phyloP scores from a whole-genome alignment of 2,797 vertebrate genomes.

The Hypotaenidia okinawae region DNA sequence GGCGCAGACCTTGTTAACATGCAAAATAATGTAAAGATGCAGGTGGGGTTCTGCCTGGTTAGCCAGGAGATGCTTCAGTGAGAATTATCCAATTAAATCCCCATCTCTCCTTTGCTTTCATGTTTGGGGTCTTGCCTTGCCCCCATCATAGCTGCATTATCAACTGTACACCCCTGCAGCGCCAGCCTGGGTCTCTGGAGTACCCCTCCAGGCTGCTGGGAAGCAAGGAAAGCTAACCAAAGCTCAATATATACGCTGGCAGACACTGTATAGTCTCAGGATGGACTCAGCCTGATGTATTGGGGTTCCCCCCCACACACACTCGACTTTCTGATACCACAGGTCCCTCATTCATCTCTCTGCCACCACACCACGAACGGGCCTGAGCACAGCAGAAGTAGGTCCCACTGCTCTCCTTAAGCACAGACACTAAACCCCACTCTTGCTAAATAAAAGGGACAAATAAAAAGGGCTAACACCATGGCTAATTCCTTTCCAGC shows the following conservation, averaged over 20 bases:
- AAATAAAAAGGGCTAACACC: neutral
- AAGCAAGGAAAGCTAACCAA: neutral
- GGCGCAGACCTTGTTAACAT: constrained; percentile 65
- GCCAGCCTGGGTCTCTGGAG: neutral
- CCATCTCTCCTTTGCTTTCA: neutral
- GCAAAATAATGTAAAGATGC: constrained; percentile 69
- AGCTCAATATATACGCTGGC: neutral
- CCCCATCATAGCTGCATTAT: neutral
- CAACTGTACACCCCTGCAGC: neutral
- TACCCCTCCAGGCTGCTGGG: neutral
- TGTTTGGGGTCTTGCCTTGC: neutral
- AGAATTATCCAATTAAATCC: constrained; percentile 73
- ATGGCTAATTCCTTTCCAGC: neutral
- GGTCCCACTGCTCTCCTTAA: neutral
- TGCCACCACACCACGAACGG: neutral
- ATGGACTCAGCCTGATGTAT: neutral
- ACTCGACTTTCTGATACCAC: neutral
- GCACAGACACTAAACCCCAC: neutral
- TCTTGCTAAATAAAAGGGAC: neutral
- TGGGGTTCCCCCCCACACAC: too few relatives aligned
- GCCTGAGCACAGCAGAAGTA: fast-evolving
- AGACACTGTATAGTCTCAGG: neutral
- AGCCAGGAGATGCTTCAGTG: constrained; percentile 67
- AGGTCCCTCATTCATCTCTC: neutral
- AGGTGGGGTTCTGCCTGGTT: constrained; percentile 72